Evolutionary conservation across 1,140 invertebrate species (phyloP).

Genomic region (Oedothorax gibbosus): DNA sequence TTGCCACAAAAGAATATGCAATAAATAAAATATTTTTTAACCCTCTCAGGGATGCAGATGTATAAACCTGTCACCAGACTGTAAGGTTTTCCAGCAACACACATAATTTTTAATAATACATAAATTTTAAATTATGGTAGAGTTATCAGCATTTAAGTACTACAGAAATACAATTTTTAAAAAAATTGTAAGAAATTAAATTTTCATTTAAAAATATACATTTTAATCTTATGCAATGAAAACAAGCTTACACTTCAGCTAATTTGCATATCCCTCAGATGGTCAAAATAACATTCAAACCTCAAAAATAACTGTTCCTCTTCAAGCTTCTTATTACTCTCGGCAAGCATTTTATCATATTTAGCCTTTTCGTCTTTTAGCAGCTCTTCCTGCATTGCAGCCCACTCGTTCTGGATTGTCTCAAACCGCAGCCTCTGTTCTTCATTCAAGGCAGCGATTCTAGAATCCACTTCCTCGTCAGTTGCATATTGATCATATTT

Average conservation of each 20-base stretch:
- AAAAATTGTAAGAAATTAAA: not conserved
- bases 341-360: constrained; percentile 36
- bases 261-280: not conserved
- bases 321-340: constrained; percentile 31
- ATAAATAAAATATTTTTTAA: not conserved
- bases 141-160: not conserved
- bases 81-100: too few species aligned
- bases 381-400: constrained; percentile 40
- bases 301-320: constrained; percentile 27
- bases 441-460: constrained; percentile 30
- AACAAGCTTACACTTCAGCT: not conserved
- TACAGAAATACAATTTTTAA: not conserved
- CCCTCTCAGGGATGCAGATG: not conserved
- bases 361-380: constrained; percentile 40
- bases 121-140: not conserved
- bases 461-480: not conserved
- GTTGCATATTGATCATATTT: not conserved
- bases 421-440: constrained; percentile 33
- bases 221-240: not conserved
- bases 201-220: not conserved
- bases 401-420: constrained; percentile 43
- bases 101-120: not conserved
- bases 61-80: too few species aligned
- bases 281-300: not conserved
- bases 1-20: too few species aligned